Conservation (phyloP, 1,140 invertebrate genomes). For the Andricus grossulariae region DNA sequence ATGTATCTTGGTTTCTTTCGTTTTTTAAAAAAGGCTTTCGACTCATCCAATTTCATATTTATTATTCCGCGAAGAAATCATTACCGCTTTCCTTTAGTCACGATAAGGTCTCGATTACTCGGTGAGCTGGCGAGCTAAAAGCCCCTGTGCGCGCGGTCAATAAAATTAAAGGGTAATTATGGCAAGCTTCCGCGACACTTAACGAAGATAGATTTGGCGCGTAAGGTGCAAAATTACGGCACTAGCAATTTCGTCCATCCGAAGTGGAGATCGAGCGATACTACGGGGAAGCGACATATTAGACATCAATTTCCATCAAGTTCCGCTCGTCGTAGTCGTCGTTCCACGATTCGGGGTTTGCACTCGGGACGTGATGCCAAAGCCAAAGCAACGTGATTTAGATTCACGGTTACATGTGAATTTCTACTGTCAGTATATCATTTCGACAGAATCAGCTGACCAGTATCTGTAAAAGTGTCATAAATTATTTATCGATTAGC, state of each 20-base stretch:
- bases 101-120: constrained; percentile 43
- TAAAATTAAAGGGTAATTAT: constrained; percentile 62
- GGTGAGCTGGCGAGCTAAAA: background rate
- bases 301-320: constrained; percentile 48
- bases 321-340: constrained; percentile 11
- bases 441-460: no score
- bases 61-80: no score
- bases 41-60: no score
- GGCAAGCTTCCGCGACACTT: constrained; percentile 50
- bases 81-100: constrained; percentile 32
- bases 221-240: constrained; percentile 48
- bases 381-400: no score
- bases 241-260: constrained; percentile 38
- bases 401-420: no score
- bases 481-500: no score
- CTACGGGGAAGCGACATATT: constrained; percentile 35
- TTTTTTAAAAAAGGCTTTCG: no score
- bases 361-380: background rate
- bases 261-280: constrained; percentile 22
- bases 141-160: constrained; percentile 48
- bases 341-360: background rate
- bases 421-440: no score
- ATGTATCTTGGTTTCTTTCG: no score
- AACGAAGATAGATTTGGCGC: constrained; percentile 60
- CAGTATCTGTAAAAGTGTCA: no score